Percentiles rank a stretch among this genome's conserved stretches.
Conservation (phyloP, 2,797 vertebrate species). For the Trichosurus vulpecula region DNA sequence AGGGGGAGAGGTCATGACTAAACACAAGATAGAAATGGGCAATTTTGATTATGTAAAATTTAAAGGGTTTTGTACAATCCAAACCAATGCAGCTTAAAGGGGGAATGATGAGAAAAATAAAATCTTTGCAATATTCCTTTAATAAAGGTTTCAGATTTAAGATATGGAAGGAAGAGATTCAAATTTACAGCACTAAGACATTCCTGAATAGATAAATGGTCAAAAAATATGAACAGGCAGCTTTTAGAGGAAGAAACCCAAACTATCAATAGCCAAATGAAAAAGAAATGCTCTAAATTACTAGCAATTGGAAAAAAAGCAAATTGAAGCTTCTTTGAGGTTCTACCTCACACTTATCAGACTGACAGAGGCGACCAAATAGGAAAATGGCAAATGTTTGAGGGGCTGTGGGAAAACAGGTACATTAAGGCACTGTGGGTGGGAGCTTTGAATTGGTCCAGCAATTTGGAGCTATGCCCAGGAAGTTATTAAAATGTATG, state of each 20-base stretch:
- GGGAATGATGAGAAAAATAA: not conserved
- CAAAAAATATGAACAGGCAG: not conserved
- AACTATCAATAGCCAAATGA: not conserved
- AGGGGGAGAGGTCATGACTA: not conserved
- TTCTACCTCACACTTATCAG: not conserved
- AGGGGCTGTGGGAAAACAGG: not conserved
- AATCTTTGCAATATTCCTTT: not conserved
- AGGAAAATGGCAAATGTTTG: not conserved
- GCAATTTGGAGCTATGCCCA: not conserved
- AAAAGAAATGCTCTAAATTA: not conserved
- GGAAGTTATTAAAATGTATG: not conserved
- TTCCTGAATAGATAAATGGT: not conserved
- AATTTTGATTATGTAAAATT: not conserved
- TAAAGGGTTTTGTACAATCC: not conserved
- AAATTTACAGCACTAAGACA: not conserved
- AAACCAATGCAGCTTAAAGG: not conserved
- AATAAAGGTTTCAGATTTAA: not conserved
- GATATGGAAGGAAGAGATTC: not conserved
- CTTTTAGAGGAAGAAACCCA: not conserved
- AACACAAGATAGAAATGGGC: not conserved
- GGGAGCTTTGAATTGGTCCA: not conserved
- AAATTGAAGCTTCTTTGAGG: not conserved
- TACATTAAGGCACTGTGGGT: not conserved
- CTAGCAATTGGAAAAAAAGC: not conserved
- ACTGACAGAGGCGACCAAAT: not conserved